These are phyloP conservation scores for Drosophila eohydei DNA, from an alignment of 2,888 invertebrate species.

Conservation along the genomic window DNA sequence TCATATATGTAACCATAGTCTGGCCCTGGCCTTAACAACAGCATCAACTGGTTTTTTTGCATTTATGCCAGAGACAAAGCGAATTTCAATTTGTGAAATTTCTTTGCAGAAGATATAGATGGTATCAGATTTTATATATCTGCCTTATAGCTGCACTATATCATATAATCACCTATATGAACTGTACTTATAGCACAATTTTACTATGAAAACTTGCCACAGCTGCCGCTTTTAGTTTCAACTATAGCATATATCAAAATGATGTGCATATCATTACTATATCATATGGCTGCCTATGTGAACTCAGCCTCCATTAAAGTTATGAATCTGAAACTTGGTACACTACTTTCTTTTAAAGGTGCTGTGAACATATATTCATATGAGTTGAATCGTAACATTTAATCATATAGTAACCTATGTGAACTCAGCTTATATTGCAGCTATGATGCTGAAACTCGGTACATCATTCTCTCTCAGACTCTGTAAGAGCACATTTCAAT, in stretches of 20 bases:
- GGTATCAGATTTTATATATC: not conserved
- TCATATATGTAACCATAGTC: conserved; percentile 8
- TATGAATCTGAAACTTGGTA: not conserved
- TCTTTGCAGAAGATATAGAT: not conserved
- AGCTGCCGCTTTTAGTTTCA: too few species aligned
- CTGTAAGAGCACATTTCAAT: too few species aligned
- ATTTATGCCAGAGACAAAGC: not conserved
- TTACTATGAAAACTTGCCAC: not conserved
- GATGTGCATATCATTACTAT: not conserved
- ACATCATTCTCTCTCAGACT: too few species aligned
- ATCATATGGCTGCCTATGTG: not conserved
- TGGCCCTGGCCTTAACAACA: conserved; percentile 16
- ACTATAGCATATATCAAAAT: not conserved
- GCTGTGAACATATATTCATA: not conserved
- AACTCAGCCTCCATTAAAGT: not conserved
- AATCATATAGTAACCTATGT: not conserved
- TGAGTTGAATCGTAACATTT: not conserved
- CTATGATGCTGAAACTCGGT: not conserved
- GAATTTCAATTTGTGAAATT: conserved; percentile 7
- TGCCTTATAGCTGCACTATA: not conserved
- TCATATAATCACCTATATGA: not conserved
- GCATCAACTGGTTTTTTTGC: not conserved
- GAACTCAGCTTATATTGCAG: not conserved
- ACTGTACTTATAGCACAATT: not conserved
- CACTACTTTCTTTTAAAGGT: not conserved